Evolutionary conservation across 2,888 invertebrate species (phyloP).

Genomic region (Brachypterus glaber): DNA sequence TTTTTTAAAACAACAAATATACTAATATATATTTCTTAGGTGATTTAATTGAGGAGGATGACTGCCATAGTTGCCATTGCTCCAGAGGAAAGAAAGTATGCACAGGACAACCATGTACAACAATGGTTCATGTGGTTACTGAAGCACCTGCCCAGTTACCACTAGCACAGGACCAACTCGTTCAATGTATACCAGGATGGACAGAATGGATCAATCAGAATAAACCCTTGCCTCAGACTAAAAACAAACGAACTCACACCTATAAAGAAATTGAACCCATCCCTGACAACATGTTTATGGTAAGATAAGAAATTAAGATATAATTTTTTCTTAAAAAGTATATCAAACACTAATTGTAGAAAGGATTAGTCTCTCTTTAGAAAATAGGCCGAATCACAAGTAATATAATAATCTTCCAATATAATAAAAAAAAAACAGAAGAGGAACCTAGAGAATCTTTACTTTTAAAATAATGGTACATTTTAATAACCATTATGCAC

Average conservation of each 20-base stretch:
- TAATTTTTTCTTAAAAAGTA: slow-evolving; percentile 8
- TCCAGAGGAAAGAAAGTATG: slow-evolving; percentile 60
- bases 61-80: slow-evolving; percentile 72
- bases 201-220: slow-evolving; percentile 66
- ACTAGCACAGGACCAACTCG: slow-evolving; percentile 19
- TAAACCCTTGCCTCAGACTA: slow-evolving; percentile 32
- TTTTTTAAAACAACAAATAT: too few relatives aligned
- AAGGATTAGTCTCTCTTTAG: too few relatives aligned
- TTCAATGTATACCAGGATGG: slow-evolving; percentile 63
- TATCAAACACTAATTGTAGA: too few relatives aligned
- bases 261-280: slow-evolving; percentile 49
- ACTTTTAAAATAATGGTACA: too few relatives aligned
- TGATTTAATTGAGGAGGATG: slow-evolving; percentile 63
- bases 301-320: slow-evolving; percentile 29
- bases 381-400: too few relatives aligned
- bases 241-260: slow-evolving; percentile 31
- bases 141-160: slow-evolving; percentile 9
- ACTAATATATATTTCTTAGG: slow-evolving; percentile 37
- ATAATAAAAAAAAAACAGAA: too few relatives aligned
- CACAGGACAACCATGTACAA: slow-evolving; percentile 59
- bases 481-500: too few relatives aligned
- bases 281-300: slow-evolving; percentile 47
- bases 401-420: too few relatives aligned
- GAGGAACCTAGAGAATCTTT: too few relatives aligned
- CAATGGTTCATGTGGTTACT: too few relatives aligned